phyloP scores from a whole-genome alignment of 2,113 vertebrate genomes.

The Lepidothrix coronata region DNA sequence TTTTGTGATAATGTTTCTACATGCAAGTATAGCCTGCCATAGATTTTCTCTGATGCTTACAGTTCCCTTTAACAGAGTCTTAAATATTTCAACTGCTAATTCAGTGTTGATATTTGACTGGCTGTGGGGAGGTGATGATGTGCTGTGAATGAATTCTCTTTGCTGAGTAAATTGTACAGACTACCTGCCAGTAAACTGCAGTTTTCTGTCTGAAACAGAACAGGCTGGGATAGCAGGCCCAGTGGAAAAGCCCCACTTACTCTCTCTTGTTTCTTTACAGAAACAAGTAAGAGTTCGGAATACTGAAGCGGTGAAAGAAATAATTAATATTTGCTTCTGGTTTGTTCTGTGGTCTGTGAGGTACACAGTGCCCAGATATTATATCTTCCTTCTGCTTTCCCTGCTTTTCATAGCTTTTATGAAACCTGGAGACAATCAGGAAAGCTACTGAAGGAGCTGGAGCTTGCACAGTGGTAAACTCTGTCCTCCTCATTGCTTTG shows the following conservation, averaged over 20 bases:
- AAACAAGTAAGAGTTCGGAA: background rate
- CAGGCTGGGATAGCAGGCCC: background rate
- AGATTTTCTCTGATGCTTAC: background rate
- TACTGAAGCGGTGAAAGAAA: background rate
- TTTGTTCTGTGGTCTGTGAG: background rate
- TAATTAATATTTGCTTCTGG: background rate
- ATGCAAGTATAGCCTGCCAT: background rate
- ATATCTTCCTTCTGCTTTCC: background rate
- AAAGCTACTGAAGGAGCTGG: background rate
- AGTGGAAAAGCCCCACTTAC: background rate
- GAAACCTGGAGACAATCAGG: background rate
- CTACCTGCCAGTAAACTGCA: background rate
- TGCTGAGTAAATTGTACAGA: background rate
- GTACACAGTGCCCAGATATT: background rate
- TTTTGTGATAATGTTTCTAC: background rate
- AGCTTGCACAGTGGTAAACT: background rate
- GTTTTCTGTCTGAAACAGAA: background rate
- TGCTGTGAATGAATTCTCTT: background rate
- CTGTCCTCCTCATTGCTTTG: background rate
- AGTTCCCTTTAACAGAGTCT: background rate
- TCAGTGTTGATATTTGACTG: background rate
- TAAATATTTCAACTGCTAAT: background rate
- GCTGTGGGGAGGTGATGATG: background rate
- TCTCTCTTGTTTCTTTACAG: background rate
- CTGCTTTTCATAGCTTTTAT: background rate